Base-by-base conservation (phyloP, 2,113 vertebrate genomes). In the Melierax canorus region DNA sequence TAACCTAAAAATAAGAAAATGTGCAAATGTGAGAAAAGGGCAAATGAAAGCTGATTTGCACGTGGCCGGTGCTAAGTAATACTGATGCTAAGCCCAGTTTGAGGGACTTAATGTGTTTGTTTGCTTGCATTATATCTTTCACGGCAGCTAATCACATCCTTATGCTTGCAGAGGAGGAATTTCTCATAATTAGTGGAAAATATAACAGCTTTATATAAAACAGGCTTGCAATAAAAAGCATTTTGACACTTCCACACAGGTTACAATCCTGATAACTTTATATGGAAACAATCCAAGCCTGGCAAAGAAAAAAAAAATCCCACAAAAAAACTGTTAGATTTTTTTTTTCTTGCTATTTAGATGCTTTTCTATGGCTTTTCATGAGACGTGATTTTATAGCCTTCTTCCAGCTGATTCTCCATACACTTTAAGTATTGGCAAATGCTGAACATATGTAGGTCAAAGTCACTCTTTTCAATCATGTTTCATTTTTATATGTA, bases 101-200 rank as follows among this genome's bases (percentile, higher is more conserved):
- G 72, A 50, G 38, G 29, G 60, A 83, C 18, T 84, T 38, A 59
- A 46, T 46, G 24, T 69, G 41, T 91, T 88, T 88, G 9, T 86
- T 94, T 96, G 64, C 64, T 92, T 62, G 50, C 71, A 46, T 94
- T 91, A 74, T 60, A 67, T 67, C 60, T 90, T 97, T 95, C 58
- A 77, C 32, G 21, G 81, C 72, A 63, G 14, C 45, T 96, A 98
- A 97, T 95, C 89, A 74, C 20, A 90, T 79, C 71, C 79, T 97
- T 67, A 58, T 96, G 94, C 56, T 89, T 94, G 94, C 85, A 97
- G 94, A 97, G 81, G 93, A 56, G 41, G 90, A 97, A 92, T 94
- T 78, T 92, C 88, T 95, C 71, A 91, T 95, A 90, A 98, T 97
- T 96, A 95, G 84, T 92, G 97, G 96, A 97, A 98, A 98, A 93